phyloP scores from a whole-genome alignment of 2,113 vertebrate species.

The Thinocorus orbignyianus region DNA sequence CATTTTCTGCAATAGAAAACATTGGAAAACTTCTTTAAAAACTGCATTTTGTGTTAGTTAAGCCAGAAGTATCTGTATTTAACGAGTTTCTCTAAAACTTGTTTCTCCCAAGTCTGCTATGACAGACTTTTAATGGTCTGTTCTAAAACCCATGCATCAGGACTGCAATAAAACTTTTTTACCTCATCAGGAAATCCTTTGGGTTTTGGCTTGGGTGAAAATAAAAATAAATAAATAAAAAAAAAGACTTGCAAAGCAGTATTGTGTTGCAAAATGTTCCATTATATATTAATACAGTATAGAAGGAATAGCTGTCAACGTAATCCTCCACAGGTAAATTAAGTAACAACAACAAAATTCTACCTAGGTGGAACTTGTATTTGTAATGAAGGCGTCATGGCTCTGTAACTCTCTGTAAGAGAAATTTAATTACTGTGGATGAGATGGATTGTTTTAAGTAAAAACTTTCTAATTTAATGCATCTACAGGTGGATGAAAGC shows the following conservation, averaged over 20 bases:
- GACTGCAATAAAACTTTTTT: neutral
- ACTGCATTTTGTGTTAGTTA: neutral
- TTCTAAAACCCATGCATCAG: neutral
- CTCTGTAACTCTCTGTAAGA: neutral
- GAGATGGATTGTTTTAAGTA: neutral
- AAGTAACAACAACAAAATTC: neutral
- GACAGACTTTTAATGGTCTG: neutral
- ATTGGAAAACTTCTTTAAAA: neutral
- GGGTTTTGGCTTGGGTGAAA: neutral
- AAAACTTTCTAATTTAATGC: neutral
- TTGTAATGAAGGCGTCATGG: neutral
- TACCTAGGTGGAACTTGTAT: neutral
- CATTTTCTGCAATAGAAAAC: neutral
- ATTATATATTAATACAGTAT: neutral
- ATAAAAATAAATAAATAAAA: too few species aligned
- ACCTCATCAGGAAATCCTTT: neutral
- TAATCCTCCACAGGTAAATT: neutral
- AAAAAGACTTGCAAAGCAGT: neutral
- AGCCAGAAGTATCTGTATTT: neutral
- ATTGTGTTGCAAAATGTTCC: neutral
- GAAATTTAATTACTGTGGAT: neutral
- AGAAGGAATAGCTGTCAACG: neutral
- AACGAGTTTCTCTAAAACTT: neutral
- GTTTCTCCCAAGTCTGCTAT: neutral
- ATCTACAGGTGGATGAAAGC: slow-evolving; percentile 91